These are phyloP conservation scores for Helicoverpa armigera DNA, from an alignment of 1,140 invertebrate genomes.

Conservation along the genomic window DNA sequence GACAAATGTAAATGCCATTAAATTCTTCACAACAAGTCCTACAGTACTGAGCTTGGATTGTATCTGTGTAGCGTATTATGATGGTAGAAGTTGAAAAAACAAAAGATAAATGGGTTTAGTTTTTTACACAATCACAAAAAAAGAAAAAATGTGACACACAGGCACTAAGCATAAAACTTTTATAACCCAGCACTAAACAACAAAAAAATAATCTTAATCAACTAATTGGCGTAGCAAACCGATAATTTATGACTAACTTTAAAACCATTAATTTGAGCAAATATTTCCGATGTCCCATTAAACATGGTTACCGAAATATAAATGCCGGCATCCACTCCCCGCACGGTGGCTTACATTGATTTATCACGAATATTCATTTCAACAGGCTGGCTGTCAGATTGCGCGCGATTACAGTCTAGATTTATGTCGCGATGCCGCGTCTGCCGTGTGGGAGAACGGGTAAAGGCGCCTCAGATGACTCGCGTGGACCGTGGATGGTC, in stretches of 20 bases:
- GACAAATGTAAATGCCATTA: no score
- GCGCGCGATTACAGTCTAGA: conserved; percentile 74
- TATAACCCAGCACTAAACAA: not conserved
- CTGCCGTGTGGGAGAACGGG: conserved; percentile 59
- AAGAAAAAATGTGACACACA: not conserved
- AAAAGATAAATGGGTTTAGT: no score
- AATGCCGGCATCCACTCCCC: conserved; percentile 53
- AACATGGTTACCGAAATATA: conserved; percentile 41
- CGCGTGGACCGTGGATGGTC: not conserved
- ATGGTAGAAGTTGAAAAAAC: no score
- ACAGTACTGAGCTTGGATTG: no score
- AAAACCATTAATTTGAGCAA: conserved; percentile 6
- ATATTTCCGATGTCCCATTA: conserved; percentile 59
- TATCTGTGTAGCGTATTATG: no score
- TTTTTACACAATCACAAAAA: no score
- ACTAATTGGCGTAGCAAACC: not conserved
- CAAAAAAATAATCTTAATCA: not conserved
- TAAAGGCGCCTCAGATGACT: conserved; percentile 37
- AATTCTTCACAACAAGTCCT: no score
- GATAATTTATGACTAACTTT: no score
- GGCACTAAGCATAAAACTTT: not conserved
- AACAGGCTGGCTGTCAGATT: conserved; percentile 80
- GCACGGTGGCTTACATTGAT: conserved; percentile 80
- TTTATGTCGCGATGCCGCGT: conserved; percentile 73
- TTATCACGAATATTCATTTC: conserved; percentile 84